Evolutionary conservation across 2,113 vertebrate species (phyloP), one percentile per base, ranked within the genome.

Genomic region (Telmatochromis sp.): DNA sequence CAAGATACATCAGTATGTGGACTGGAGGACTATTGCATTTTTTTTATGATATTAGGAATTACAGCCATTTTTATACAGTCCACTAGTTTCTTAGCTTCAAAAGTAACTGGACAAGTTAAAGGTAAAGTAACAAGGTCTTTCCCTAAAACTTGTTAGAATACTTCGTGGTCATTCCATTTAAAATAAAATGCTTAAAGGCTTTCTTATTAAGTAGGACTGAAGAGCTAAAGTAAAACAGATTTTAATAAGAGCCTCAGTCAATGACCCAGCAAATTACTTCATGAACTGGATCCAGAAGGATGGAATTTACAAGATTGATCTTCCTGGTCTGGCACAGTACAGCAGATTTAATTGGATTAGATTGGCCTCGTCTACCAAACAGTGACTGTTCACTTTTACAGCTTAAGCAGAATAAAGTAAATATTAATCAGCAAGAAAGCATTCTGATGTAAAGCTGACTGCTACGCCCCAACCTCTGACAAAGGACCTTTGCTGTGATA

Each of bases 301-400:
- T 45, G 31, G 47, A 73, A 58, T 86, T 87, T 85, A 47, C 12
- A n/a, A 88, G 85, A 87, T 85, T 45, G 89, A 90, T 87, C 83
- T 11, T 78, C 65, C 40, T 55, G 33, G 4, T 84, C 79, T 89
- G 63, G 87, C 89, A 82, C 37, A 71, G 10, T 50, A 81, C 11
- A 86, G 79, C 57, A 83, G 37, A 89, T 73, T 75, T 88, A 53
- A 89, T 87, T 82, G 79, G 63, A 92, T 90, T 87, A 37, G 68
- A 81, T 42, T 47, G 83, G 40, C 51, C 4, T 14, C 50, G 5
- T 15, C 73, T 84, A 86, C 86, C 89, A 92, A 91, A 87, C n/a
- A 42, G 65, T 71, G 35, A 40, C 37, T 73, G 40, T 73, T 26
- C 13, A 10, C 19, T 45, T 81, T 51, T 51, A 7, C 60, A 45